Conservation (phyloP, 2,888 invertebrate genomes). For the Drosophila conformis region DNA sequence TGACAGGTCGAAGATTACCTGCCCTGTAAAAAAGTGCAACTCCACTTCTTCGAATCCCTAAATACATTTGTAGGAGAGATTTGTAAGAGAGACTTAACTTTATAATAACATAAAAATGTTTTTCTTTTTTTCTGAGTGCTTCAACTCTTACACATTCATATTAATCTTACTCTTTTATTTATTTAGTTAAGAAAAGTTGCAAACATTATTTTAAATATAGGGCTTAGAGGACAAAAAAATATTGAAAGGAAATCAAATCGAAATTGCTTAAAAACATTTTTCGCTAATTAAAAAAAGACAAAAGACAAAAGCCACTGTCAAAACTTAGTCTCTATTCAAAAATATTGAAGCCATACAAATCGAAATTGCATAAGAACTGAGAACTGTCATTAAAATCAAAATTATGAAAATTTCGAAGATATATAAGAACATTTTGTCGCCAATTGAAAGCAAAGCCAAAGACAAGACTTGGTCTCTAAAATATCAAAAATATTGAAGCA, state of each 20-base stretch:
- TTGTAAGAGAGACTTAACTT: neutral
- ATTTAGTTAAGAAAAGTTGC: no score
- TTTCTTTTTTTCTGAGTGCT: no score
- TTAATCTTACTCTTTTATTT: neutral
- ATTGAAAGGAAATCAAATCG: no score
- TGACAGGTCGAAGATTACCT: constrained; percentile 59
- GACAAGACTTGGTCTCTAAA: neutral
- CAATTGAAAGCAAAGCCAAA: neutral
- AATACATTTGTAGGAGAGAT: neutral
- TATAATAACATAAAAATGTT: neutral
- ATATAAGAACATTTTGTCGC: neutral
- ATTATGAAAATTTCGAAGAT: neutral
- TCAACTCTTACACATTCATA: no score
- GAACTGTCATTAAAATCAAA: neutral
- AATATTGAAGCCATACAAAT: neutral
- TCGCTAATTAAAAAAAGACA: no score
- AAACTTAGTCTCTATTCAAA: neutral
- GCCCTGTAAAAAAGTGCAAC: constrained; percentile 39
- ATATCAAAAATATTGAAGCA: neutral
- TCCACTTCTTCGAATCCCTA: neutral
- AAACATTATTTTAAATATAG: neutral
- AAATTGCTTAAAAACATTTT: no score
- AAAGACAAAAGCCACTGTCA: no score
- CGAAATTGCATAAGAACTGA: neutral
- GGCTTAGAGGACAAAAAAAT: neutral